These are phyloP conservation scores for Rhagologus leucostigma DNA, from an alignment of 2,113 vertebrate genomes.

Conservation along the genomic window DNA sequence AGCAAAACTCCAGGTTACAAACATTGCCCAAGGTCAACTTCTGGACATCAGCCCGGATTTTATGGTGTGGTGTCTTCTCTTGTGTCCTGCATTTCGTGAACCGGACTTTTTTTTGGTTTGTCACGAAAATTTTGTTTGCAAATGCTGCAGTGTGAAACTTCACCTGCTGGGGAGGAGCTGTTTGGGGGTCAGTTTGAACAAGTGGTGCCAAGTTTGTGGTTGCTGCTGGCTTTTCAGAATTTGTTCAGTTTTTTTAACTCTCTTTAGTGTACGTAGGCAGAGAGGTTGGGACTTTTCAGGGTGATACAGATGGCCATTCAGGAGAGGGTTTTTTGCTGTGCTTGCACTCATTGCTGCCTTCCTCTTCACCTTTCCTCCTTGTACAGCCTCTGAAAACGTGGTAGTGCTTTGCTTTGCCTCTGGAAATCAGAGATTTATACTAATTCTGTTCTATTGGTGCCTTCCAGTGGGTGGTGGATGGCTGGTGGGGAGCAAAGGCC, in stretches of 20 bases:
- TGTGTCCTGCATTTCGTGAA: fast-evolving
- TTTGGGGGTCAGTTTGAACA: fast-evolving
- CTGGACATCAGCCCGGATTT: background rate
- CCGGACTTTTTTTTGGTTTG: fast-evolving
- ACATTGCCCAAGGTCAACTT: background rate
- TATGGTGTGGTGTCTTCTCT: background rate
- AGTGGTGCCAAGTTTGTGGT: background rate
- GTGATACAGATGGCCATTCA: fast-evolving
- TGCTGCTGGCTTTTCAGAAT: background rate
- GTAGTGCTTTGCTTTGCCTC: background rate
- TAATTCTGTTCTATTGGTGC: background rate
- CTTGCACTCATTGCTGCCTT: background rate
- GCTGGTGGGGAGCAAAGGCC: background rate
- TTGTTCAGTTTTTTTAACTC: background rate
- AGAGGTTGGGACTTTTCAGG: background rate
- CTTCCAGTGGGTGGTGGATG: background rate
- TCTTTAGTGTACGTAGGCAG: background rate
- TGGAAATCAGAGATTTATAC: background rate
- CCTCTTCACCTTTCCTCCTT: background rate
- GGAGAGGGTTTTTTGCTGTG: background rate
- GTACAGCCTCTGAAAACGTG: background rate
- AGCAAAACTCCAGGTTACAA: background rate
- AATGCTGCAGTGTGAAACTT: background rate
- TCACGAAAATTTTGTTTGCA: background rate
- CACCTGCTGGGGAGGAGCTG: background rate